Evolutionary conservation across 2,113 vertebrate species (phyloP).

Genomic region (Phaethon lepturus): DNA sequence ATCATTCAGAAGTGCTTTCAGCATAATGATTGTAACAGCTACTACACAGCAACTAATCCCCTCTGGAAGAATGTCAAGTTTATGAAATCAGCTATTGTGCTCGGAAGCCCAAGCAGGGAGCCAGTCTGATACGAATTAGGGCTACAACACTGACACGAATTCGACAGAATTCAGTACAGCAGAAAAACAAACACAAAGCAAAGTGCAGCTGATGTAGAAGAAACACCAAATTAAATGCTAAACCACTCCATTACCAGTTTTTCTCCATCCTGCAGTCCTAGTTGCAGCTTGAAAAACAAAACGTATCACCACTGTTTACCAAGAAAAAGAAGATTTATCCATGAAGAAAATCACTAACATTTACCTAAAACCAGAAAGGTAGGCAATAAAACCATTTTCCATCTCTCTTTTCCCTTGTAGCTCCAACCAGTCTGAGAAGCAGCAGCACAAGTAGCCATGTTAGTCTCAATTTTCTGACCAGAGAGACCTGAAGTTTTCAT

Average conservation of each 20-base stretch:
- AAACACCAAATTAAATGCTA: neutral
- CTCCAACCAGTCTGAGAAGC: constrained; percentile 12
- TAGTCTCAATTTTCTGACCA: constrained; percentile 27
- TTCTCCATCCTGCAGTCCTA: neutral
- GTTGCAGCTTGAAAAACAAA: neutral
- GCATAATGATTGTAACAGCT: neutral
- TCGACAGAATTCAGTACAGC: neutral
- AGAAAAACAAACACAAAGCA: neutral
- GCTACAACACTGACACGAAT: neutral
- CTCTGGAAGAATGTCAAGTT: neutral
- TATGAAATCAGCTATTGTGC: neutral
- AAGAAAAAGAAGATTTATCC: neutral
- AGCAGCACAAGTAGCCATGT: constrained; percentile 34
- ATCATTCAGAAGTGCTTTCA: neutral
- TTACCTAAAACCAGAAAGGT: constrained; percentile 74
- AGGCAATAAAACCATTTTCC: constrained; percentile 37
- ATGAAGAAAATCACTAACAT: neutral
- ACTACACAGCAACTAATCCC: neutral
- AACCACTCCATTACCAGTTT: neutral
- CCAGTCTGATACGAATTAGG: neutral
- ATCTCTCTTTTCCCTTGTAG: neutral
- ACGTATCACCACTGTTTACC: neutral
- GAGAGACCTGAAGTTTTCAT: constrained; percentile 46
- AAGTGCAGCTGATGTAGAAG: neutral
- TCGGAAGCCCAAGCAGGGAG: neutral